Base-by-base conservation (phyloP, 1,140 invertebrate genomes). In the Drosophila fuyamai region DNA sequence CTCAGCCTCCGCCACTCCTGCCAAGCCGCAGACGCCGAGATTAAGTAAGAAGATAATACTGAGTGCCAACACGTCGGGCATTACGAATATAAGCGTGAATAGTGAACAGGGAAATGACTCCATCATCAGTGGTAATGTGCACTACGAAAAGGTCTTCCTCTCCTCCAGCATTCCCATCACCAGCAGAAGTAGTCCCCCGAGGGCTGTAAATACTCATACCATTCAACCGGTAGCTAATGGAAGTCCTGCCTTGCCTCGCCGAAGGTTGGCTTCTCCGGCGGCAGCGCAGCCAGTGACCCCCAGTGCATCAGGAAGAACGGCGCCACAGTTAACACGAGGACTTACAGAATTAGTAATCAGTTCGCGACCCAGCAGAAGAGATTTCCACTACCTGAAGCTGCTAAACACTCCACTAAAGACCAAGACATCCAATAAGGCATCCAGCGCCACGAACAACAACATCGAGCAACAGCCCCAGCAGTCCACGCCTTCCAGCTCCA, bases 101-200 rank as follows among this genome's bases (percentile, higher is more conserved):
- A 86, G 74, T 48, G 81, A 85, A 32, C 77, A 89, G 51, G 6
- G 43, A 27, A 67, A 48, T 27, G 83, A 86, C 41, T 60, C 75
- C 1, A 73, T 90, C 0, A 90, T 90, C 43, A 86, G 78, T 23
- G 86, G 86, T 4, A 90, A 91, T 55, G 80, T 92, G 3, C 91
- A 92, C 58, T 92, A 92, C 29, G 91, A 92, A 38, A 92, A 92
- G 61, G 88, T 92, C 6, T 92, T 92, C 44, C 79, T 92, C 0
- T 91, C 91, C 7, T 79, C 91, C 10, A 92, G 84, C 38, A 81
- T 82, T 65, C 83, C 83, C 18, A 79, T 81, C 13, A 79, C 40
- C 55, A 68, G 40, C n/a, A 60, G 54, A 43, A 73, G 29, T 7
- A 44, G 54, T 41, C 48, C 80, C 1, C 53, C 59, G 1, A 50